phyloP scores from a whole-genome alignment of 2,888 invertebrate genomes.

The Sipha maydis region DNA sequence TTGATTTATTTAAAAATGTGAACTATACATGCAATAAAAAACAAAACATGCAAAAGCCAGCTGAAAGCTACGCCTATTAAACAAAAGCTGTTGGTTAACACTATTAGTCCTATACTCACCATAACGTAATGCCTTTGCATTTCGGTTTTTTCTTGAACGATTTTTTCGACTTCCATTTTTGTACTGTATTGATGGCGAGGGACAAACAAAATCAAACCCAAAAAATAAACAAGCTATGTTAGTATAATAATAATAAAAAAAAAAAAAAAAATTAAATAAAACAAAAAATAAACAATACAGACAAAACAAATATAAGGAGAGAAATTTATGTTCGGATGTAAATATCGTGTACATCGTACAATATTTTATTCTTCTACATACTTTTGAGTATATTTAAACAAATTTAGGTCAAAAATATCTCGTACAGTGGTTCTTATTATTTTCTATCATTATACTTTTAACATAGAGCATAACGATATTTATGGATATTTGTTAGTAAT shows the following conservation, averaged over 20 bases:
- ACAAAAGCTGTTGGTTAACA: conserved; percentile 49
- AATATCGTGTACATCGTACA: conserved; percentile 19
- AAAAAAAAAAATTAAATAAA: conserved; percentile 65
- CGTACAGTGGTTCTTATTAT: background rate
- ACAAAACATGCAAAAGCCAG: conserved; percentile 43
- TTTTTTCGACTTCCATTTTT: conserved; percentile 86
- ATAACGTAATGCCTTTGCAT: conserved; percentile 90
- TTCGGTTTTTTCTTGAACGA: conserved; percentile 86
- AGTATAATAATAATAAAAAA: conserved; percentile 64
- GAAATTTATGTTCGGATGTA: background rate
- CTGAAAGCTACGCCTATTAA: conserved; percentile 34
- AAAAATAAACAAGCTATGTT: conserved; percentile 64
- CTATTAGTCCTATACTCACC: conserved; percentile 72
- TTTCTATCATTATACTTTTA: background rate
- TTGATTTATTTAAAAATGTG: background rate
- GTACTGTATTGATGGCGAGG: conserved; percentile 65
- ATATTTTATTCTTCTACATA: background rate
- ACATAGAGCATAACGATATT: background rate
- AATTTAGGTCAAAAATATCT: background rate
- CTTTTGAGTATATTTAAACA: background rate
- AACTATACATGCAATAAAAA: conserved; percentile 10
- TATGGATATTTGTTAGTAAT: background rate
- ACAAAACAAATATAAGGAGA: conserved; percentile 21
- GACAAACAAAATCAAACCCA: conserved; percentile 64
- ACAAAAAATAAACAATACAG: conserved; percentile 46